These are phyloP conservation scores for Spondyliosoma cantharus DNA, from an alignment of 2,797 vertebrate genomes.

Conservation along the genomic window DNA sequence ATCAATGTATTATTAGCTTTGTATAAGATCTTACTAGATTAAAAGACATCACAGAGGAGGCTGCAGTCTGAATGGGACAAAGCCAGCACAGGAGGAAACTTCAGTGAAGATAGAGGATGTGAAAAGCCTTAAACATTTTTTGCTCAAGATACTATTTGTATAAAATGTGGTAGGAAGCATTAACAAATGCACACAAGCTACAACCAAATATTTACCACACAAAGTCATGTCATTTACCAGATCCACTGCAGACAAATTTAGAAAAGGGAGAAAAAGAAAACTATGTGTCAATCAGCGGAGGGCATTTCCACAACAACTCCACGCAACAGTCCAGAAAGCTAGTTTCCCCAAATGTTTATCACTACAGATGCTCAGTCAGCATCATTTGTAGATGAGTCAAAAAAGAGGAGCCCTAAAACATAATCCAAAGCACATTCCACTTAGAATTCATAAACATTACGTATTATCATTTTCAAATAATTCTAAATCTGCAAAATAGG, in stretches of 20 bases:
- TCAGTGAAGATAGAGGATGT: background rate
- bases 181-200: slow-evolving; percentile 7
- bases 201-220: slow-evolving; percentile 60
- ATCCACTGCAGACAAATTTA: background rate
- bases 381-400: slow-evolving; percentile 9
- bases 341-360: background rate
- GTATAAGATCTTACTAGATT: background rate
- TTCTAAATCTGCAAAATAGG: background rate
- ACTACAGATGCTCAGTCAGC: background rate
- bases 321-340: slow-evolving; percentile 2
- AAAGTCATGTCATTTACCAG: slow-evolving; percentile 9
- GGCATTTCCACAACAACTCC: slow-evolving; percentile 2
- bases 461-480: background rate
- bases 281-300: slow-evolving; percentile 1
- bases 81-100: background rate
- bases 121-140: slow-evolving; percentile 39
- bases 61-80: background rate
- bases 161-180: slow-evolving; percentile 37
- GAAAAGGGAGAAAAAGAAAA: slow-evolving; percentile 9
- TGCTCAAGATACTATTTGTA: slow-evolving; percentile 45
- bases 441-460: slow-evolving; percentile 13
- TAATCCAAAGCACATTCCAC: background rate
- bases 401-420: slow-evolving; percentile 10
- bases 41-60: background rate
- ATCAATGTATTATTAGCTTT: background rate